Percentiles rank a stretch among this genome's conserved stretches.
Conservation (phyloP, 2,113 vertebrate genomes). For the Muntiacus muntjak region DNA sequence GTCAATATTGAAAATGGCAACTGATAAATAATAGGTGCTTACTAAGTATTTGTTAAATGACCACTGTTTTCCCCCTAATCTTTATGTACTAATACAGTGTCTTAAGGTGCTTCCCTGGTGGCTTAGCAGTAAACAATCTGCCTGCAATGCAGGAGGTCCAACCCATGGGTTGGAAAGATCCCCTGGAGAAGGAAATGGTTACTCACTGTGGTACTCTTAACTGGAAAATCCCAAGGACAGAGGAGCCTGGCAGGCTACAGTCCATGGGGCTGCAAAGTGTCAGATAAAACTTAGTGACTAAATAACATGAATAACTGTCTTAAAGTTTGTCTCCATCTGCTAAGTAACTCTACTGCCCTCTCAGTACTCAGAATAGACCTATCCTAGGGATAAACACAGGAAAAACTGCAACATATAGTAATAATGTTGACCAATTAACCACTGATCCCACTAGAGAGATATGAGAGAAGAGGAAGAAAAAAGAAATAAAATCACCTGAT, state of each 20-base stretch:
- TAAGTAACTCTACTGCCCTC: neutral
- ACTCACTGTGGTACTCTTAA: neutral
- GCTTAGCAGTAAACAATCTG: neutral
- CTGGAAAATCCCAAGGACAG: neutral
- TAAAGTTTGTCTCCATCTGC: neutral
- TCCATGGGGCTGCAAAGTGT: neutral
- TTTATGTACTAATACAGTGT: neutral
- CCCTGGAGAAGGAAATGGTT: neutral
- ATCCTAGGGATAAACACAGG: neutral
- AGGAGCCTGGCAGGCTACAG: neutral
- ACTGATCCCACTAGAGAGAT: neutral
- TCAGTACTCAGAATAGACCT: neutral
- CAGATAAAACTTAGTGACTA: neutral
- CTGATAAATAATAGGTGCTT: neutral
- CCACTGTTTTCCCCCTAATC: neutral
- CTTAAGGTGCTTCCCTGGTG: neutral
- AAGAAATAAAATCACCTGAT: neutral
- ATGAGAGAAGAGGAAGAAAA: neutral
- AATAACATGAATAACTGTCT: neutral
- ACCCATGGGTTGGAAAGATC: neutral
- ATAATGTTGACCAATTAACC: neutral
- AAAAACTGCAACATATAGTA: neutral
- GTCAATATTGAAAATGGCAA: neutral
- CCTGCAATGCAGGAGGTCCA: neutral
- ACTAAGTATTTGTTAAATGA: neutral